Conservation (phyloP, 2,797 vertebrate species). For the Danio jaintianensis region DNA sequence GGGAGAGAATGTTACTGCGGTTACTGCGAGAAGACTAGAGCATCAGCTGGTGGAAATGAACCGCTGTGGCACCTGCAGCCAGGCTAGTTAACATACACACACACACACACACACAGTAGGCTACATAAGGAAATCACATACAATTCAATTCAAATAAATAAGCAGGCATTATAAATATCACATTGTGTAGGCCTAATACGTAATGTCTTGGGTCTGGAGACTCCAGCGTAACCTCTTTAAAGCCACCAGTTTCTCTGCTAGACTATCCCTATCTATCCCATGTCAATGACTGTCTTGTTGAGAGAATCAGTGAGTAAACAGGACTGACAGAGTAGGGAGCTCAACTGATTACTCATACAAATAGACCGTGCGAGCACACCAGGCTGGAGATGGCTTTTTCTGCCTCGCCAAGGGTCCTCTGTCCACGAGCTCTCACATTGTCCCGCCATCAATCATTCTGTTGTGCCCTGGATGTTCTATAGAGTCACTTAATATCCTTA, state of each 20-base stretch:
- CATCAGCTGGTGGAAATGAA: conserved; percentile 76
- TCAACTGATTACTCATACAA: conserved; percentile 97
- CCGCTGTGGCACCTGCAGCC: conserved; percentile 62
- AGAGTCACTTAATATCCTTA: conserved; percentile 95
- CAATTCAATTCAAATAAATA: conserved; percentile 43
- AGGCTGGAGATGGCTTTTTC: conserved; percentile 86
- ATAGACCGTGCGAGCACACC: conserved; percentile 93
- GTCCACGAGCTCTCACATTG: conserved; percentile 91
- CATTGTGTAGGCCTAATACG: conserved; percentile 49
- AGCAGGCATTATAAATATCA: conserved; percentile 33
- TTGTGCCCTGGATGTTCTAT: conserved; percentile 94
- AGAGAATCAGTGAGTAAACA: conserved; percentile 98
- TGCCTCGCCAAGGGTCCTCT: conserved; percentile 88
- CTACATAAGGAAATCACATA: conserved; percentile 49
- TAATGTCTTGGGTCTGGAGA: conserved; percentile 36
- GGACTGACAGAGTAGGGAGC: conserved; percentile 91
- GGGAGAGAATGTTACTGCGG: conserved; percentile 71
- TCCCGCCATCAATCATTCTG: conserved; percentile 97
- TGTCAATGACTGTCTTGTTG: conserved; percentile 98
- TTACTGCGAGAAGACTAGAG: conserved; percentile 73
- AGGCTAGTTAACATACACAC: conserved; percentile 51
- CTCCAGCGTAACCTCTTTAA: conserved; percentile 80
- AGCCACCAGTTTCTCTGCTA: conserved; percentile 89
- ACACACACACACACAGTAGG: conserved; percentile 55
- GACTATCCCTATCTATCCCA: conserved; percentile 98